These are phyloP conservation scores for Neosilurus mollespiculum DNA, from an alignment of 2,797 vertebrate genomes.

Conservation along the genomic window DNA sequence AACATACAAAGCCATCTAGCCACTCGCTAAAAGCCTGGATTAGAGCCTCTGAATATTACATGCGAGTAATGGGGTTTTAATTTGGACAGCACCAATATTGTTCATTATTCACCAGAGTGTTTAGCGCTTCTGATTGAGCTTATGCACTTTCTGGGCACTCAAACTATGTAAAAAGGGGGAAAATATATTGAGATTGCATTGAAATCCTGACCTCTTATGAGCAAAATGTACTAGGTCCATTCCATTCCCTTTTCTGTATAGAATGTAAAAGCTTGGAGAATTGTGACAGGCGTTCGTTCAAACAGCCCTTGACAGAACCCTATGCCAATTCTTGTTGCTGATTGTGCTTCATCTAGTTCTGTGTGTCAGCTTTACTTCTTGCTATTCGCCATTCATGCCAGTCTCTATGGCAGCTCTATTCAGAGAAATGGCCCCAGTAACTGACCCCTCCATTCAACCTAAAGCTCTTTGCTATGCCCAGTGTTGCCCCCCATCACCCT, in stretches of 20 bases:
- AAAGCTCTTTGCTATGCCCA: constrained; percentile 44
- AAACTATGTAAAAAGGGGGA: background rate
- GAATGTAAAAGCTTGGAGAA: constrained; percentile 37
- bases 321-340: constrained; percentile 40
- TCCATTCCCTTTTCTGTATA: constrained; percentile 32
- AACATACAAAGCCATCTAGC: constrained; percentile 37
- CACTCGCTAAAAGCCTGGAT: constrained; percentile 55
- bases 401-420: constrained; percentile 44
- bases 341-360: constrained; percentile 46
- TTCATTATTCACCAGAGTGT: constrained; percentile 48
- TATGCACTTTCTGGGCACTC: constrained; percentile 33
- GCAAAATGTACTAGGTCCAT: constrained; percentile 26
- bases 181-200: constrained; percentile 38
- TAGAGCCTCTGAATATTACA: constrained; percentile 56
- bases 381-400: constrained; percentile 46
- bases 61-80: constrained; percentile 55
- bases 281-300: constrained; percentile 39
- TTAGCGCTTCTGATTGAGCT: constrained; percentile 36
- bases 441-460: constrained; percentile 53
- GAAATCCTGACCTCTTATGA: constrained; percentile 49
- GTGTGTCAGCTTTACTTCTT: constrained; percentile 32
- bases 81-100: constrained; percentile 46
- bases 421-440: constrained; percentile 44
- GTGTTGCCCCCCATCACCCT: constrained; percentile 27
- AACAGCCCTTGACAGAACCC: constrained; percentile 52